phyloP scores from a whole-genome alignment of 2,113 vertebrate species.

The Otocyon megalotis region DNA sequence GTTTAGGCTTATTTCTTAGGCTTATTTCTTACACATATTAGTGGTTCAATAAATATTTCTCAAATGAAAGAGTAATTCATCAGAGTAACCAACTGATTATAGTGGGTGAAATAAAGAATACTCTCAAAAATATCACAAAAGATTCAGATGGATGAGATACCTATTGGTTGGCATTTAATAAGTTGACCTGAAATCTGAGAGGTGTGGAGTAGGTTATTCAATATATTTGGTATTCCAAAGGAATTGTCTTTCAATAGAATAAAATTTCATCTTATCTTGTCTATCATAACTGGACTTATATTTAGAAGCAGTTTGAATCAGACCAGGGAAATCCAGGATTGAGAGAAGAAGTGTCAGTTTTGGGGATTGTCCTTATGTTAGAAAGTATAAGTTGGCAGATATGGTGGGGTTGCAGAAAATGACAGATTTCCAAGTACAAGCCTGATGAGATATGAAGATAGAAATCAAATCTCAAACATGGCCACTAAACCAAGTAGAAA shows the following conservation, averaged over 20 bases:
- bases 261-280: background rate
- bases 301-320: background rate
- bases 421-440: background rate
- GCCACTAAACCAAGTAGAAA: constrained; percentile 27
- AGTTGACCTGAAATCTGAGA: background rate
- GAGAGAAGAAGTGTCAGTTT: background rate
- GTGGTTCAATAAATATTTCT: background rate
- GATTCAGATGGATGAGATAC: background rate
- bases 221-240: background rate
- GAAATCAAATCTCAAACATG: background rate
- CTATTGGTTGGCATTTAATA: background rate
- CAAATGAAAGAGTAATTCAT: background rate
- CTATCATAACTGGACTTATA: background rate
- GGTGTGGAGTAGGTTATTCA: background rate
- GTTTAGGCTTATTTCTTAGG: background rate
- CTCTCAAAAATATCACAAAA: background rate
- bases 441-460: background rate
- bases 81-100: background rate
- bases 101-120: background rate
- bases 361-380: background rate
- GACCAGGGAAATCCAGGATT: constrained; percentile 2
- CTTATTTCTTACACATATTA: background rate
- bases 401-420: background rate
- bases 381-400: background rate
- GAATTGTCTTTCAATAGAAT: background rate